A percentile compares a stretch with the other conserved stretches of the same genome.
These are phyloP conservation scores for Irena cyanogastra DNA, from an alignment of 2,113 vertebrate genomes.

Conservation along the genomic window DNA sequence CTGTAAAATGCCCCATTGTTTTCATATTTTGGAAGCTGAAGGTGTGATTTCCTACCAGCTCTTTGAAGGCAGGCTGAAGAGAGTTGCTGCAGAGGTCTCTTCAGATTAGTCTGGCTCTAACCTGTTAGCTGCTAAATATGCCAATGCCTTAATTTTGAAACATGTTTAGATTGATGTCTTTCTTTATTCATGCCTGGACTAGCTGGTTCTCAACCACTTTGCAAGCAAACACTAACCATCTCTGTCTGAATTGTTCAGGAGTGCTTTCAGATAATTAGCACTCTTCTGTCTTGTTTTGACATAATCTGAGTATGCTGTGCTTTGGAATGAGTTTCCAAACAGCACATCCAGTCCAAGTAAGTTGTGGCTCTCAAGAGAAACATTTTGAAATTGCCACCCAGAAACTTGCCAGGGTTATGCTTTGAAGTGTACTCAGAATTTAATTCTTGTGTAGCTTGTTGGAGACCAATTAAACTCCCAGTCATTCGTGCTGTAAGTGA, in stretches of 20 bases:
- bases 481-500: not conserved
- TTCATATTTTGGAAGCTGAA: not conserved
- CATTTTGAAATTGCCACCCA: not conserved
- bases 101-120: not conserved
- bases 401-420: not conserved
- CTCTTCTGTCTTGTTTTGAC: slow-evolving; percentile 26
- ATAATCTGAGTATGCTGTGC: not conserved
- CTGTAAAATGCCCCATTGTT: not conserved
- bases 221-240: not conserved
- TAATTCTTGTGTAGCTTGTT: not conserved
- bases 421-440: not conserved
- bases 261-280: not conserved
- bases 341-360: not conserved
- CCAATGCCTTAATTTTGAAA: not conserved
- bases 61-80: not conserved
- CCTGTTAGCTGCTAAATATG: not conserved
- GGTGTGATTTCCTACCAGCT: not conserved
- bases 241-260: not conserved
- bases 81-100: not conserved
- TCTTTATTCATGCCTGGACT: not conserved
- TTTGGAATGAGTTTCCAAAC: slow-evolving; percentile 1
- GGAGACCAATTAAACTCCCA: not conserved
- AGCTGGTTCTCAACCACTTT: not conserved
- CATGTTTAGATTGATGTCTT: not conserved
- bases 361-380: not conserved